Evolutionary conservation across 2,797 vertebrate genomes (phyloP).

Genomic region (Eulemur coronatus): DNA sequence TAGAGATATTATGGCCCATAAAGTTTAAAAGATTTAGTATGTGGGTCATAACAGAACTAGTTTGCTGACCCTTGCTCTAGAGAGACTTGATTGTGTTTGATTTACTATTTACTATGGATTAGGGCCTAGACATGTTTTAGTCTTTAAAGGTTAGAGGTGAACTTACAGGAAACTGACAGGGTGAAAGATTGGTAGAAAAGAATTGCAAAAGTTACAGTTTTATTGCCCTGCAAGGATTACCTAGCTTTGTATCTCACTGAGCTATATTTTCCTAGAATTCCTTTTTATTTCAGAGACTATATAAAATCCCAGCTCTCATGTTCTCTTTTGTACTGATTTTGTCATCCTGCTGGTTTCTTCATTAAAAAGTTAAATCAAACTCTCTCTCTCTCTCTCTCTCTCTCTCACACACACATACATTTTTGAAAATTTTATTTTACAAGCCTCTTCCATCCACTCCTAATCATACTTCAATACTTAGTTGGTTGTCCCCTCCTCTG

Average conservation of each 20-base stretch:
- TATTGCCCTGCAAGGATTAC: background rate
- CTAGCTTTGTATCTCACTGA: background rate
- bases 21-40: background rate
- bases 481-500: background rate
- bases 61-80: background rate
- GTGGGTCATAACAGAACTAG: background rate
- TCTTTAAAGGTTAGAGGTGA: constrained; percentile 18
- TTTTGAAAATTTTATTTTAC: background rate
- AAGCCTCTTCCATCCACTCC: background rate
- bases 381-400: background rate
- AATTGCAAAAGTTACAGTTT: background rate
- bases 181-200: background rate
- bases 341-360: background rate
- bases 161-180: background rate
- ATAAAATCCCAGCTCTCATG: background rate
- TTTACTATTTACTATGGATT: constrained; percentile 18
- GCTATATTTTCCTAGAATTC: background rate
- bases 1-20: background rate
- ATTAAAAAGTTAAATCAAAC: constrained; percentile 42
- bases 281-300: constrained; percentile 25
- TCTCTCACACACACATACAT: background rate
- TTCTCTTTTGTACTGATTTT: constrained; percentile 1
- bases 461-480: background rate
- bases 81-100: background rate
- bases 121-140: background rate